A percentile compares a stretch with the other conserved stretches of the same genome.
Conservation (phyloP, 2,113 vertebrate genomes). For the Vimba vimba region DNA sequence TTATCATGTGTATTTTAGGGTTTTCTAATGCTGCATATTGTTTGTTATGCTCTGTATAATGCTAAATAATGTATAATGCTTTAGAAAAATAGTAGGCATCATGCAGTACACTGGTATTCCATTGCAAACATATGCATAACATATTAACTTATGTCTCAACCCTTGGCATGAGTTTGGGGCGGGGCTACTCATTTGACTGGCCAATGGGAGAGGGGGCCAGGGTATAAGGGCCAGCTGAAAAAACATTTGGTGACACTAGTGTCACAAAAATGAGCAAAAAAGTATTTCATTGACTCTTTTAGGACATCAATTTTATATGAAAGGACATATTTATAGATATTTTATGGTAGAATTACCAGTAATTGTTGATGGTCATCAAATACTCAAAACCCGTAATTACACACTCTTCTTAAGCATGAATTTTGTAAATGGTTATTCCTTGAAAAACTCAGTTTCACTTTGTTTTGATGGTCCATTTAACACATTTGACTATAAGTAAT, state of each 20-base stretch:
- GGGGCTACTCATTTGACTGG: background rate
- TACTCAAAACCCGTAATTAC: background rate
- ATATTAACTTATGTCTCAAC: background rate
- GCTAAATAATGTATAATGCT: background rate
- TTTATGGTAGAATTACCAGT: background rate
- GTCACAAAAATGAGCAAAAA: too few species aligned
- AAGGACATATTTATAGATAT: background rate
- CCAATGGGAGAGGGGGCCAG: background rate
- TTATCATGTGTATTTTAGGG: background rate
- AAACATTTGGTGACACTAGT: background rate
- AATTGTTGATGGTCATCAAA: background rate
- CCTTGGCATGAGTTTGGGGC: background rate
- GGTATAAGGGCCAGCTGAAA: background rate
- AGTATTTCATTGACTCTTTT: background rate
- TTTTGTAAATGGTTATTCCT: background rate
- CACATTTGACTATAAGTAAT: background rate
- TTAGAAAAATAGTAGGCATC: background rate
- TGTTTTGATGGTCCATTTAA: background rate
- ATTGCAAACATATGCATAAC: background rate
- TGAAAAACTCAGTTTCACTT: background rate
- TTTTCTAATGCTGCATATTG: too few species aligned
- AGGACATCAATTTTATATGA: background rate
- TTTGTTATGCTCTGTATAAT: background rate
- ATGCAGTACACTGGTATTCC: background rate
- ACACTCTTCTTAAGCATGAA: background rate